Evolutionary conservation across 2,888 invertebrate genomes (phyloP), one percentile per base, ranked within the genome.

Genomic region (Pollenia labialis): DNA sequence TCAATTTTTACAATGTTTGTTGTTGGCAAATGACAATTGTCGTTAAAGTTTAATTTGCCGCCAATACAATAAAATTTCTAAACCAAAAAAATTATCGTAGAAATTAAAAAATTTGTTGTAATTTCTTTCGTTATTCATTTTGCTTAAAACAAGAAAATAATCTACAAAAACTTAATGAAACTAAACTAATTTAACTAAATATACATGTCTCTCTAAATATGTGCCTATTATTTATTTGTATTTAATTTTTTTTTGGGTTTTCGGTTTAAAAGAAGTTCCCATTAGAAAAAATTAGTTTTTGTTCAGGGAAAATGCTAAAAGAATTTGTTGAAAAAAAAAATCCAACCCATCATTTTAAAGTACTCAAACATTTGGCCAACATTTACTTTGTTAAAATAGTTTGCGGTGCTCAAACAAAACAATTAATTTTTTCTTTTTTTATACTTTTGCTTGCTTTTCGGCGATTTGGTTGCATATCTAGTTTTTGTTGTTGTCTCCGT

Each of bases 321-420:
- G n/a, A 48, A 80, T 54, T 71, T 46, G n/a, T 44, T n/a, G 2
- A 71, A 77, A 56, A 69, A 54, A 54, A 42, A 72, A 74, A 79
- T 58, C 68, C 50, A 71, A 58, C 50, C 64, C 76, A 85, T 58
- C 48, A 85, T 54, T 64, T 64, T 48, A 58, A 80, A 85, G 56
- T 58, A 46, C 60, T 81, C 75, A 81, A 81, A 58, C 68, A 82
- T 80, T 77, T 84, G 76, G 87, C 84, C 84, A 87, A 77, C 84
- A 87, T 87, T 81, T 81, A 77, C 54, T 81, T 84, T 76, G n/a
- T 68, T 72, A 46, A 76, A 71, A 74, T 69, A 68, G 71, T 69
- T 62, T 74, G 66, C 50, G 86, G 71, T 76, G 71, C 80, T 74
- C 72, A 87, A 75, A 62, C 81, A 72, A 85, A 81, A 85, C 85